These are phyloP conservation scores for Bolinopsis microptera DNA, from an alignment of 37 sponge, comb jelly and placozoan species.

Conservation along the genomic window DNA sequence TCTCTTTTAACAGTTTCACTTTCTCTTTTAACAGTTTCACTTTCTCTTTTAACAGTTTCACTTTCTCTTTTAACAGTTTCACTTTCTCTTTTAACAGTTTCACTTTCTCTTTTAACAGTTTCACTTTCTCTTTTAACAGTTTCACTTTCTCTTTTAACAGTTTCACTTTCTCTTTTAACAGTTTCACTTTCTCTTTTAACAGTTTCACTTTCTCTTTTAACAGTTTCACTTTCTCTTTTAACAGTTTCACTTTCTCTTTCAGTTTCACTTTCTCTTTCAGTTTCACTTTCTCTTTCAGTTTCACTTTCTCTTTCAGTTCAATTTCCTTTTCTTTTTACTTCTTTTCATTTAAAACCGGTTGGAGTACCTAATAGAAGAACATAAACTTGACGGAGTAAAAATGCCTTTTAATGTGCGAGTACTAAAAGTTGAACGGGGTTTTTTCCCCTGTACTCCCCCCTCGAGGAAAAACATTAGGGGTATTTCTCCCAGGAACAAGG, in stretches of 20 bases:
- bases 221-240: too few species aligned
- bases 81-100: too few species aligned
- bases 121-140: too few species aligned
- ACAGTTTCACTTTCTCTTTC: too few species aligned
- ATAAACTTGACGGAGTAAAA: neutral
- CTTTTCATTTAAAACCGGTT: neutral
- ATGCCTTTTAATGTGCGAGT: neutral
- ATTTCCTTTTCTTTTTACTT: neutral
- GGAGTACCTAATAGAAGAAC: conserved; percentile 25
- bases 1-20: too few species aligned
- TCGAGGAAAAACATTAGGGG: conserved; percentile 63
- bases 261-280: neutral
- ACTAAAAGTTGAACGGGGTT: conserved; percentile 9
- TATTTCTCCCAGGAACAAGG: neutral
- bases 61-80: too few species aligned
- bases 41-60: too few species aligned
- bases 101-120: too few species aligned
- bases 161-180: too few species aligned
- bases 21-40: too few species aligned
- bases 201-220: too few species aligned
- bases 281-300: conserved; percentile 16
- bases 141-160: neutral
- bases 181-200: too few species aligned
- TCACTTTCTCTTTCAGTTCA: neutral
- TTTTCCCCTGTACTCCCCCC: neutral